A percentile compares a stretch with the other conserved stretches of the same genome.
These are phyloP conservation scores for Phylloscopus collybita DNA, from an alignment of 2,797 vertebrate genomes.

Conservation along the genomic window DNA sequence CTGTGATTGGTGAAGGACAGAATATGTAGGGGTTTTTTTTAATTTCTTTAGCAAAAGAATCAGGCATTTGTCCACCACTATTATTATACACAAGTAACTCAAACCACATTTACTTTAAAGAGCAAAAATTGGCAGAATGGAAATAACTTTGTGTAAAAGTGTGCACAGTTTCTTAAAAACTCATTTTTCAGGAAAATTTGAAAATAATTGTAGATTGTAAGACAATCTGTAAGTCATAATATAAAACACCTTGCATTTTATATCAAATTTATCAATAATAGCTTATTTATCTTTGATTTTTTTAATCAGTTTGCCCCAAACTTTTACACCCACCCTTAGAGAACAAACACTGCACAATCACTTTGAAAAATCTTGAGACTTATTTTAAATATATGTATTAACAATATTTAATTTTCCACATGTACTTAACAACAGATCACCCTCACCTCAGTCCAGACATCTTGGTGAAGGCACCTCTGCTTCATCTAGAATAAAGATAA, in stretches of 20 bases:
- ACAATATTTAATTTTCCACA: background rate
- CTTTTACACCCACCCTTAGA: background rate
- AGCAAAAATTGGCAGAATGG: background rate
- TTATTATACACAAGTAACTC: background rate
- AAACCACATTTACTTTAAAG: background rate
- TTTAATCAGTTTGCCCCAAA: background rate
- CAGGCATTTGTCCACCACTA: background rate
- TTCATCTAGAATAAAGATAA: background rate
- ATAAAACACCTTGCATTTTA: background rate
- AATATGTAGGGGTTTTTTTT: background rate
- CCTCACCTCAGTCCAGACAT: background rate
- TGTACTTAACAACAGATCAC: background rate
- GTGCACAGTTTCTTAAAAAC: background rate
- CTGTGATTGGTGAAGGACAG: background rate
- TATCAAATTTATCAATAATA: background rate
- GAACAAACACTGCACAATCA: background rate
- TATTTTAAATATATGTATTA: background rate
- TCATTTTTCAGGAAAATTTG: background rate
- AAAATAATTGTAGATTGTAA: background rate
- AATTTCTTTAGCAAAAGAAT: background rate
- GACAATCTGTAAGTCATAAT: background rate
- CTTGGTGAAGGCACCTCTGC: background rate
- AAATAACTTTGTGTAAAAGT: accelerated
- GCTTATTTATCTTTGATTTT: background rate
- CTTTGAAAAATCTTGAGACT: background rate